Base-by-base conservation (phyloP, 2,888 invertebrate genomes). In the Nemapogon koenigi region DNA sequence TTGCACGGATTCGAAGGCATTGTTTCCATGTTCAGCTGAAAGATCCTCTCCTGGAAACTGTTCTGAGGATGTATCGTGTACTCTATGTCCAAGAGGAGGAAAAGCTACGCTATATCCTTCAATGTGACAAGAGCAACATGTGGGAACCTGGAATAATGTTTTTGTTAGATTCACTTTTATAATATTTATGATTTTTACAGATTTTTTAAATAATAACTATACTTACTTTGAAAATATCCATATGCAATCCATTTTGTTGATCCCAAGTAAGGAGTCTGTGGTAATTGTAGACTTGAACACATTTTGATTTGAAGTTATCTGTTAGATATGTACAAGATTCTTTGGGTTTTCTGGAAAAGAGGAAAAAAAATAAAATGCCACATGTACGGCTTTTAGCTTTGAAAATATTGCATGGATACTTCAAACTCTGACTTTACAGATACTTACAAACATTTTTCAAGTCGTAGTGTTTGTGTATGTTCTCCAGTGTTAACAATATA, bases 401-500 rank as follows among this genome's bases (percentile, higher is more conserved):
- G n/a, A n/a, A n/a, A n/a, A n/a, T n/a, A n/a, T n/a, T n/a, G n/a
- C n/a, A n/a, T n/a, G n/a, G n/a, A n/a, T n/a, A 22, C 22, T 7
- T 22, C 10, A 22, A 7, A 22, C 10, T 22, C 22, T 22, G 10
- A n/a, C 7, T 28, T 22, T 22, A 6, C 22, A 22, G 22, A 22
- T 26, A 81, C 86, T 84, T 58, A 88, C 88, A 85, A 76, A 75
- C 92, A 92, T 57, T 91, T 90, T 58, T 92, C 92, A 40, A 92
- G 69, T 6, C 92, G 69, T 35, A 92, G 58, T 0, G 91, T 92
- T 68, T 92, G 92, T 4, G 90, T 90, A 52, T 91, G 90, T 44
- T 90, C 89, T 0, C 89, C 90, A 0, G 91, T 90, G 51, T 92
- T 92, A 31, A 92, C 91, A 46, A 92, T 89, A 55, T 87, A 91